These are phyloP conservation scores for Corythaeola cristata DNA, from an alignment of 2,113 vertebrate species.

Conservation along the genomic window DNA sequence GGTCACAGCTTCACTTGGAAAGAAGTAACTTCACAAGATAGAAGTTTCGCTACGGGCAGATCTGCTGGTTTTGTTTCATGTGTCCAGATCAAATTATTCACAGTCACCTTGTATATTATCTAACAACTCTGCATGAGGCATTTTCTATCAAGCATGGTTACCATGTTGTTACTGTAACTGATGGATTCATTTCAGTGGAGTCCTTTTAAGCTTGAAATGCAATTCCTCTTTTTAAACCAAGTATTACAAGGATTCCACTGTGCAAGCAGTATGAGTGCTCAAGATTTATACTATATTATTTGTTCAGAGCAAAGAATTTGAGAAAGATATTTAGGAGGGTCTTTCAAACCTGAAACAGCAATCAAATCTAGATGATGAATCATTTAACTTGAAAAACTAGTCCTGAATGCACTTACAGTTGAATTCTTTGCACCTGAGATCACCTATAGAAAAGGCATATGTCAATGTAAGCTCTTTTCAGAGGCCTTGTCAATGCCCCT, in stretches of 20 bases:
- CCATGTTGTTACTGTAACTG: background rate
- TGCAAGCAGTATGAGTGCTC: background rate
- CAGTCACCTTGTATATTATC: background rate
- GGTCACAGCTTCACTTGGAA: background rate
- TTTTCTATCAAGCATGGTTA: background rate
- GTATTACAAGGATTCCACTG: background rate
- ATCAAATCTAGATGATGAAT: background rate
- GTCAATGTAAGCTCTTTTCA: background rate
- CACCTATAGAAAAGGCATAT: background rate
- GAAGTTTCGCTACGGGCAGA: background rate
- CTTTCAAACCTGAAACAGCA: background rate
- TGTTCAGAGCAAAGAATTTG: background rate
- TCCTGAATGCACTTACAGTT: background rate
- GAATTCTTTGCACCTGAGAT: background rate
- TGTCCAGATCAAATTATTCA: background rate
- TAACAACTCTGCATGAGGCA: background rate
- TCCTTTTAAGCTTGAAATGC: background rate
- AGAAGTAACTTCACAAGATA: background rate
- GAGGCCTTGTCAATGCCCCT: background rate
- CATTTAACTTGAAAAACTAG: background rate
- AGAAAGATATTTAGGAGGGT: background rate
- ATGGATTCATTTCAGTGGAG: background rate
- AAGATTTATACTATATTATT: background rate
- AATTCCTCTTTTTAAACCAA: background rate
- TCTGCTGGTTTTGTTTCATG: conserved; percentile 4